A percentile compares a stretch with the other conserved stretches of the same genome.
phyloP scores from a whole-genome alignment of 1,140 invertebrate genomes.

The Paraescarpia echinospica region DNA sequence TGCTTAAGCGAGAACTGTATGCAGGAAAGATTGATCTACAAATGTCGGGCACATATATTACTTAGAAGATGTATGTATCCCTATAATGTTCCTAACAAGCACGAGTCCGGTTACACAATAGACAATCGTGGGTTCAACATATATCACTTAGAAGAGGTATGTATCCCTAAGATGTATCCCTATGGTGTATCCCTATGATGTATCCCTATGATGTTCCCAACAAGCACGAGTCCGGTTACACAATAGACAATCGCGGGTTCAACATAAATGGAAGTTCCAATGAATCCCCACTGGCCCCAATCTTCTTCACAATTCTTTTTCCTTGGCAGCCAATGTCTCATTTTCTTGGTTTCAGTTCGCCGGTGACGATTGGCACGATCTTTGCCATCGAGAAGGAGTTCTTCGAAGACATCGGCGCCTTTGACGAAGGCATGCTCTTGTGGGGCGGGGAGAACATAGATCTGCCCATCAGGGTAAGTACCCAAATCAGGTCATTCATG shows the following conservation, averaged over 20 bases:
- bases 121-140: neutral
- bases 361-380: conserved; percentile 92
- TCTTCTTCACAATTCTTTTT: neutral
- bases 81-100: neutral
- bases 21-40: neutral
- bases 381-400: conserved; percentile 86
- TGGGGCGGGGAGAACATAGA: conserved; percentile 63
- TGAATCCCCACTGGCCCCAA: neutral
- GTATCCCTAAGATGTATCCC: too few relatives aligned
- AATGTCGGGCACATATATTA: too few relatives aligned
- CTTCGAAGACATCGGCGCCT: conserved; percentile 86
- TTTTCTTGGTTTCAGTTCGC: conserved; percentile 64
- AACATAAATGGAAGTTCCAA: neutral
- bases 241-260: neutral
- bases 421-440: conserved; percentile 85
- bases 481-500: neutral
- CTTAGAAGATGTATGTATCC: neutral
- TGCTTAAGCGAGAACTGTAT: neutral
- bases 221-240: neutral
- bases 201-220: neutral
- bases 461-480: conserved; percentile 23
- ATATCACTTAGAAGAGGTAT: too few relatives aligned
- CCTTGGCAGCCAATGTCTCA: neutral
- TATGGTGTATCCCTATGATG: too few relatives aligned
- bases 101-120: neutral